A percentile compares a stretch with the other conserved stretches of the same genome.
These are phyloP conservation scores for Nasonia oneida DNA, from an alignment of 2,888 invertebrate genomes.

Conservation along the genomic window DNA sequence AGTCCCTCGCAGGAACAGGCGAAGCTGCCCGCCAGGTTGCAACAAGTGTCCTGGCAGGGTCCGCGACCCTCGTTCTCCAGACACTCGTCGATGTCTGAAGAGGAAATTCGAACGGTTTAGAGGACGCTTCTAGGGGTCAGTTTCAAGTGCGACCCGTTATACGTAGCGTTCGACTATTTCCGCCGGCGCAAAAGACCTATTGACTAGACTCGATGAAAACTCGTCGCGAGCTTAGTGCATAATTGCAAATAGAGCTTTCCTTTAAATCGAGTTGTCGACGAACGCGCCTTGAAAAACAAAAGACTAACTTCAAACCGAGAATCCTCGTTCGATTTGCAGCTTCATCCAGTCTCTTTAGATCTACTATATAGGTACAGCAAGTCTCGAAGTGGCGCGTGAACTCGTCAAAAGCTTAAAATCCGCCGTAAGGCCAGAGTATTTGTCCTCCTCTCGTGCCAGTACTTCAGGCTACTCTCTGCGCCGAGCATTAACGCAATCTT, in stretches of 20 bases:
- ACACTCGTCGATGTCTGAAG: conserved; percentile 83
- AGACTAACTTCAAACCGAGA: neutral
- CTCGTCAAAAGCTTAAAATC: conserved; percentile 27
- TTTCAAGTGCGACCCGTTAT: neutral
- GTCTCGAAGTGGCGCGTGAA: neutral
- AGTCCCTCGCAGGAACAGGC: conserved; percentile 82
- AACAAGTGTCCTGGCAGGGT: conserved; percentile 84
- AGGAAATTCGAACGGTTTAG: conserved; percentile 7
- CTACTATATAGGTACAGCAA: too few relatives aligned
- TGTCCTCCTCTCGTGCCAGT: conserved; percentile 16
- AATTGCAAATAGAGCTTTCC: too few relatives aligned
- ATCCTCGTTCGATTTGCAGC: neutral
- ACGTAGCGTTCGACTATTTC: too few relatives aligned
- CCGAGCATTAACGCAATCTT: neutral
- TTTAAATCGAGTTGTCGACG: neutral
- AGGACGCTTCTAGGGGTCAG: too few relatives aligned
- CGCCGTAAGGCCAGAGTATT: conserved; percentile 19
- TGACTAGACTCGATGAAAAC: too few relatives aligned
- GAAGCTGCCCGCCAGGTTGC: conserved; percentile 82
- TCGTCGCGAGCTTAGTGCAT: too few relatives aligned
- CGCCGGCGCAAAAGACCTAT: too few relatives aligned
- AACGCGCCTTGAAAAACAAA: neutral
- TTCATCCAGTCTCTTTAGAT: too few relatives aligned
- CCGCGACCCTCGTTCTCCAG: conserved; percentile 83
- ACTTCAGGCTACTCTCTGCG: neutral